Conservation (phyloP, 1,140 invertebrate genomes). For the Calosoma granatense region DNA sequence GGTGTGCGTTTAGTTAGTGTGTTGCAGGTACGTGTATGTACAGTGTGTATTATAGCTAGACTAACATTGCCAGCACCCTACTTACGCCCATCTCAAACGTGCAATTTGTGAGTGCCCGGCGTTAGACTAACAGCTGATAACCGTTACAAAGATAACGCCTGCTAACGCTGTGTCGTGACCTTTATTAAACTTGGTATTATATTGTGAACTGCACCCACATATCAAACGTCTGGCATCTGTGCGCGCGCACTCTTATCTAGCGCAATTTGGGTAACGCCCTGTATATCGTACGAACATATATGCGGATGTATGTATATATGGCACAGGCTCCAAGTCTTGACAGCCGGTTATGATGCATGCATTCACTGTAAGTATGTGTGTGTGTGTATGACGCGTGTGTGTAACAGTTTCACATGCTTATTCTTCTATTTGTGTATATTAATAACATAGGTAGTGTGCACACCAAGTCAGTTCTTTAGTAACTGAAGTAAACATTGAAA, state of each 20-base stretch:
- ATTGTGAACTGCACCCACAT: conserved; percentile 7
- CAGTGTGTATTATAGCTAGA: not conserved
- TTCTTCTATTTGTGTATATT: no score
- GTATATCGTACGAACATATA: not conserved
- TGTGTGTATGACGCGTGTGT: no score
- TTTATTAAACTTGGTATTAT: conserved; percentile 7
- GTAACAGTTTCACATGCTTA: no score
- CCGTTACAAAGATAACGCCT: conserved; percentile 5
- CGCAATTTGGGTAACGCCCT: conserved; percentile 1
- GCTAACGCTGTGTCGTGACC: not conserved
- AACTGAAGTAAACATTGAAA: no score
- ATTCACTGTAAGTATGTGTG: no score
- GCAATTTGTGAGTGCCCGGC: not conserved
- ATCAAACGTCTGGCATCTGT: conserved; percentile 1
- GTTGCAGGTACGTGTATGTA: not conserved
- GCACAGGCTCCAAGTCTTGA: no score
- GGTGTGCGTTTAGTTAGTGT: not conserved
- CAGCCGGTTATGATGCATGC: no score
- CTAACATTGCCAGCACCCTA: not conserved
- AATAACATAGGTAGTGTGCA: no score
- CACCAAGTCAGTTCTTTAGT: no score
- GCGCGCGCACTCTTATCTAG: not conserved
- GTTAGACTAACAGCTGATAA: conserved; percentile 6
- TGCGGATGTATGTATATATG: not conserved
- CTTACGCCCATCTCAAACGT: not conserved